These are phyloP conservation scores for Eurystomus gularis DNA, from an alignment of 2,113 vertebrate species.

Conservation along the genomic window DNA sequence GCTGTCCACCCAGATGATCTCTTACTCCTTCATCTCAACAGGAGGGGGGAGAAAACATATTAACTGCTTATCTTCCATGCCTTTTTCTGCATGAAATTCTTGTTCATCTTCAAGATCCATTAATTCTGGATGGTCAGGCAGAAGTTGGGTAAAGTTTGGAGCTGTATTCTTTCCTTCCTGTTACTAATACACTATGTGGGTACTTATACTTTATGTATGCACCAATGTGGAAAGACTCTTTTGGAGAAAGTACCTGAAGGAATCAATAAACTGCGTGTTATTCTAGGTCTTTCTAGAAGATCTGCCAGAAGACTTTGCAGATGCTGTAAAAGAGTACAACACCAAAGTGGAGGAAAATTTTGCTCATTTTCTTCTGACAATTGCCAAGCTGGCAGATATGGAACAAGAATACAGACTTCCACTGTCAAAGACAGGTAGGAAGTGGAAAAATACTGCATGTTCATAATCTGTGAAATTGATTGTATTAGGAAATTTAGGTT, in stretches of 20 bases:
- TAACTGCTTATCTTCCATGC: background rate
- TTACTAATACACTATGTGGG: background rate
- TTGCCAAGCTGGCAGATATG: constrained; percentile 44
- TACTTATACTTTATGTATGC: background rate
- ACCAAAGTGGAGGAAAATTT: constrained; percentile 28
- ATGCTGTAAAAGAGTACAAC: constrained; percentile 47
- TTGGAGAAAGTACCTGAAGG: background rate
- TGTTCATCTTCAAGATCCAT: background rate
- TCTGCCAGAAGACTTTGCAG: constrained; percentile 58
- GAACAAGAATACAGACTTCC: constrained; percentile 57
- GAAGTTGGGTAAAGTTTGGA: background rate
- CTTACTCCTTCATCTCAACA: background rate
- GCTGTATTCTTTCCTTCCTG: background rate
- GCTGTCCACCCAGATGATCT: background rate
- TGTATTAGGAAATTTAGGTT: background rate
- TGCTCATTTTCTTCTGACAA: constrained; percentile 54
- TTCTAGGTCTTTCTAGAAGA: constrained; percentile 54
- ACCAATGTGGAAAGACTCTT: background rate
- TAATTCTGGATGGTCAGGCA: background rate
- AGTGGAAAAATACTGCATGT: background rate
- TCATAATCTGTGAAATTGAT: background rate
- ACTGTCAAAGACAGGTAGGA: constrained; percentile 54
- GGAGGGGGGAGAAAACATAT: background rate
- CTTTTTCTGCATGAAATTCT: background rate
- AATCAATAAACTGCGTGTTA: background rate